phyloP scores from a whole-genome alignment of 2,113 vertebrate genomes.

The Ammospiza nelsoni region DNA sequence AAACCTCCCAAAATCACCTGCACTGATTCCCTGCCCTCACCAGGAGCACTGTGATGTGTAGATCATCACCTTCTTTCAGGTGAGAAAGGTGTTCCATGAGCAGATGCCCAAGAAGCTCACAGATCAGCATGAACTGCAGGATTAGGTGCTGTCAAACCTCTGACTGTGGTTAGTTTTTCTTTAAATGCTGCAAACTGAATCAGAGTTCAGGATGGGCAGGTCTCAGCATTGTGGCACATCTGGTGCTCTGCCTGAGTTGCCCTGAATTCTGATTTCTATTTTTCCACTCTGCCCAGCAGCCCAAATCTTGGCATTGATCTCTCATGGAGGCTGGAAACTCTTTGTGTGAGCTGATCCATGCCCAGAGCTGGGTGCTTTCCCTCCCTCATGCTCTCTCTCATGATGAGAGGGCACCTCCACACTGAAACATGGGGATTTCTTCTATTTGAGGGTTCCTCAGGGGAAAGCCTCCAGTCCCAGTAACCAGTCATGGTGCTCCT shows the following conservation, averaged over 20 bases:
- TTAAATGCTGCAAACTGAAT: background rate
- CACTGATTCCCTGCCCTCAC: background rate
- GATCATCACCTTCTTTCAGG: background rate
- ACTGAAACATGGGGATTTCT: background rate
- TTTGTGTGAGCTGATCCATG: background rate
- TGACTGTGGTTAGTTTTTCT: background rate
- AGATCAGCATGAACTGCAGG: background rate
- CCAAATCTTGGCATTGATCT: background rate
- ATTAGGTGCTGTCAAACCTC: background rate
- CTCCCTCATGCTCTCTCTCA: background rate
- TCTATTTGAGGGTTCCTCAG: background rate
- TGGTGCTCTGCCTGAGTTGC: background rate
- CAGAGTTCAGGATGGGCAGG: background rate
- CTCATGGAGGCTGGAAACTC: background rate
- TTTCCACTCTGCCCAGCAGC: background rate
- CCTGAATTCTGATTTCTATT: background rate
- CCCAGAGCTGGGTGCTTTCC: background rate
- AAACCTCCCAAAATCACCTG: background rate
- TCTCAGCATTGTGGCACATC: fast-evolving
- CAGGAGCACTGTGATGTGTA: background rate
- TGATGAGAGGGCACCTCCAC: background rate
- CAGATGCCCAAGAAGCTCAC: background rate
- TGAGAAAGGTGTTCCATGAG: background rate
- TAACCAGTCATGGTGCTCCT: background rate
- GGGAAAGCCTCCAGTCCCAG: background rate